Conservation (phyloP, 2,797 vertebrate genomes). For the Anomalospiza imberbis region DNA sequence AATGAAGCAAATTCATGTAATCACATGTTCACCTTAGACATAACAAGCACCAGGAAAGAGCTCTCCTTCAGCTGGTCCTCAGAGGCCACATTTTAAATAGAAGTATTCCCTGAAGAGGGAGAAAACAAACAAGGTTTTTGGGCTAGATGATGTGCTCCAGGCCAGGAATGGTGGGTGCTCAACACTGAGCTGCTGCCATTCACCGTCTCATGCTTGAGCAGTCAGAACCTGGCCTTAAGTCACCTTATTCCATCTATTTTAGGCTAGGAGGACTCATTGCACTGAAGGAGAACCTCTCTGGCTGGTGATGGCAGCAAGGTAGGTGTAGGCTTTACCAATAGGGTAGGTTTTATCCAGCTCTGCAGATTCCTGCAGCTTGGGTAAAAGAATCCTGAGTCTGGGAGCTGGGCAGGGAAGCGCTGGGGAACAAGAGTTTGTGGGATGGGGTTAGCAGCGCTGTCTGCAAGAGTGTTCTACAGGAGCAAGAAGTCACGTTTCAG, state of each 20-base stretch:
- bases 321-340: neutral
- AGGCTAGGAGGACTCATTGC: neutral
- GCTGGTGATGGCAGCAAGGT: neutral
- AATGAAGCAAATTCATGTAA: neutral
- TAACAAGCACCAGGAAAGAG: conserved; percentile 14
- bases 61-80: conserved; percentile 5
- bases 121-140: neutral
- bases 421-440: neutral
- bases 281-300: neutral
- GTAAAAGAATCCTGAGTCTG: neutral
- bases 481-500: neutral
- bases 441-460: neutral
- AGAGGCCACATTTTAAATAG: neutral
- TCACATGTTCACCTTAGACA: neutral
- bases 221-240: neutral
- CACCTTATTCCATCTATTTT: neutral
- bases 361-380: neutral
- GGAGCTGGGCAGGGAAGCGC: neutral
- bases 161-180: neutral
- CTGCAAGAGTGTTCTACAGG: neutral
- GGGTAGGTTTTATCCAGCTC: neutral
- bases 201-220: rapidly evolving
- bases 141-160: neutral
- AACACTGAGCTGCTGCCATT: neutral
- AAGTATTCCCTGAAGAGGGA: neutral